Evolutionary conservation across 1,140 invertebrate genomes (phyloP).

Genomic region (Lineus longissimus): DNA sequence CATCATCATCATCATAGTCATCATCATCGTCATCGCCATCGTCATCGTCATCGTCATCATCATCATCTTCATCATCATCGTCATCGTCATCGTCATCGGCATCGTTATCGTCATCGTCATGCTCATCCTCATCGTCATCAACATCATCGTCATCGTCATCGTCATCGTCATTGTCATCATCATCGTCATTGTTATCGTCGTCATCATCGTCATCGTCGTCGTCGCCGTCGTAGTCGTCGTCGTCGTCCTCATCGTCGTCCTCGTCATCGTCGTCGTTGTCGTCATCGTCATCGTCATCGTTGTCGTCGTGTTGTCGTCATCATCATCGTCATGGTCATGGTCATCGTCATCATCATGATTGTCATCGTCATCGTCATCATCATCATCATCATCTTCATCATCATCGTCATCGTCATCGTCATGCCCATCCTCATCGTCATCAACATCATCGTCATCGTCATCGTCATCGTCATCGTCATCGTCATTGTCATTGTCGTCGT

Average conservation of each 20-base stretch:
- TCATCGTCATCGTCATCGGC: slow-evolving; percentile 8
- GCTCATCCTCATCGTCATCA: slow-evolving; percentile 13
- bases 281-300: neutral
- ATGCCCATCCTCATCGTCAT: slow-evolving; percentile 4
- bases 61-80: slow-evolving; percentile 5
- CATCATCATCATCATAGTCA: neutral
- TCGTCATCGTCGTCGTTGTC: slow-evolving; percentile 6
- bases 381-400: neutral
- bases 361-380: too few species aligned
- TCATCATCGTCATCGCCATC: slow-evolving; percentile 7
- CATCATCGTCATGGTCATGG: neutral
- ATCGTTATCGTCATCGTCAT: neutral
- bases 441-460: slow-evolving; percentile 2
- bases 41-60: slow-evolving; percentile 7
- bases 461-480: too few species aligned
- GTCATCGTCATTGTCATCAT: too few species aligned
- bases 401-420: neutral
- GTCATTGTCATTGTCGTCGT: too few species aligned
- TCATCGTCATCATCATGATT: too few species aligned
- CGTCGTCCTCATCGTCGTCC: neutral
- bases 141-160: slow-evolving; percentile 9
- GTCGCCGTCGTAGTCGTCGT: neutral
- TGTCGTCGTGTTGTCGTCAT: slow-evolving; percentile 5
- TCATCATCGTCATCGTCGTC: neutral
- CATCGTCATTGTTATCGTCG: neutral